These are phyloP conservation scores for Dryobota labecula DNA, from an alignment of 2,888 invertebrate species.

Conservation along the genomic window DNA sequence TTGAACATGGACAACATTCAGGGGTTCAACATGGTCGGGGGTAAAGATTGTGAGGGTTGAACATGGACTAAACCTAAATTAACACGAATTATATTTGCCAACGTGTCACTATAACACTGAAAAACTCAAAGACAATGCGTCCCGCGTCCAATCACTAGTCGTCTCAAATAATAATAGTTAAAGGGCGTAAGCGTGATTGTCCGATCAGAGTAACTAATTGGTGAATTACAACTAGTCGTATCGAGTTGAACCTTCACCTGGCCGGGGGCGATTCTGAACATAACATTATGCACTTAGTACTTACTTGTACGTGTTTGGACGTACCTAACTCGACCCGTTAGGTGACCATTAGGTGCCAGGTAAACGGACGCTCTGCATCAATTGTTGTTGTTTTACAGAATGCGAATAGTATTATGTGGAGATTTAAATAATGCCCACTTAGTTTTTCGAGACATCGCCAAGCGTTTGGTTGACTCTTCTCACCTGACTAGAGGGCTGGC, in stretches of 20 bases:
- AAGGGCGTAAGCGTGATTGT: slow-evolving; percentile 74
- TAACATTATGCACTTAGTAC: slow-evolving; percentile 56
- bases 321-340: slow-evolving; percentile 41
- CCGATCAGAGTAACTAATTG: slow-evolving; percentile 78
- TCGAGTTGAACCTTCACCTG: slow-evolving; percentile 56
- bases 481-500: no score
- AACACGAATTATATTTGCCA: neutral
- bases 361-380: slow-evolving; percentile 19
- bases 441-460: no score
- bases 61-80: no score
- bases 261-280: slow-evolving; percentile 51
- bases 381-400: slow-evolving; percentile 18
- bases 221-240: slow-evolving; percentile 72
- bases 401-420: neutral
- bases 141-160: slow-evolving; percentile 42
- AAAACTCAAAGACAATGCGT: slow-evolving; percentile 14
- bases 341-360: slow-evolving; percentile 31
- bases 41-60: no score
- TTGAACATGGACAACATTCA: no score
- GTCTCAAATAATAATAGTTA: slow-evolving; percentile 54
- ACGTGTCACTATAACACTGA: neutral
- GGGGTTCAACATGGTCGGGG: no score
- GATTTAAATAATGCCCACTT: neutral
- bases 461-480: no score
- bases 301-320: slow-evolving; percentile 43